Evolutionary conservation across 2,113 vertebrate genomes (phyloP), one percentile per base, ranked within the genome.

Genomic region (Arenaria interpres): DNA sequence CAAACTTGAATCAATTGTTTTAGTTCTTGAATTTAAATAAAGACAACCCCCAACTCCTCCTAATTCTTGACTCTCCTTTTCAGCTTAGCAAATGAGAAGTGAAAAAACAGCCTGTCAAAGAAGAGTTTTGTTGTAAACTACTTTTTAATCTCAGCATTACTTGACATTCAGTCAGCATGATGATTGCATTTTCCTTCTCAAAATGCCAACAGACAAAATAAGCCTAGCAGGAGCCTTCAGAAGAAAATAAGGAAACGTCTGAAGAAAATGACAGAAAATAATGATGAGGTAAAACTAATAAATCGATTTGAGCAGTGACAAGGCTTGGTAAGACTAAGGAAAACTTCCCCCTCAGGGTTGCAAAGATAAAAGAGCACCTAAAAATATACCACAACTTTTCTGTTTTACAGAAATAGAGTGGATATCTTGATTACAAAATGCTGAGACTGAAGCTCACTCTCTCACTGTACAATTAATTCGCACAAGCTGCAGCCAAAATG

Each of bases 91-190:
- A 75, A n/a, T 37, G n/a, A 59, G 30, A 88, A 90, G 35, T 48
- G 45, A 77, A 89, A 85, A 85, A 95, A 21, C 81, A 90, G 62
- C 68, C 74, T 6, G 9, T 75, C 85, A 84, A 91, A 64, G 69
- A 82, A 87, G 28, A 76, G 63, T 67, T 84, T 67, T 74, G 33
- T 80, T 86, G 56, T 41, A 95, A 95, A 56, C 85, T 92, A 79
- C 59, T 68, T 94, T 96, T 94, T 95, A 97, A 94, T 94, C 79
- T 89, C 1, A 9, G 71, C 24, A 3, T 81, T 93, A 81, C 64
- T 90, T 84, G 82, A 77, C 64, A 85, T 81, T 95, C 66, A 85
- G 84, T 89, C 84, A 87, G 57, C 74, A 79, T 13, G 69, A 93
- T 0, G 2, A 89, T 95, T 89, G 86, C 84, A 76, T 78, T 90